A percentile compares a stretch with the other conserved stretches of the same genome.
phyloP scores from a whole-genome alignment of 2,888 invertebrate genomes.

The Myopa testacea region DNA sequence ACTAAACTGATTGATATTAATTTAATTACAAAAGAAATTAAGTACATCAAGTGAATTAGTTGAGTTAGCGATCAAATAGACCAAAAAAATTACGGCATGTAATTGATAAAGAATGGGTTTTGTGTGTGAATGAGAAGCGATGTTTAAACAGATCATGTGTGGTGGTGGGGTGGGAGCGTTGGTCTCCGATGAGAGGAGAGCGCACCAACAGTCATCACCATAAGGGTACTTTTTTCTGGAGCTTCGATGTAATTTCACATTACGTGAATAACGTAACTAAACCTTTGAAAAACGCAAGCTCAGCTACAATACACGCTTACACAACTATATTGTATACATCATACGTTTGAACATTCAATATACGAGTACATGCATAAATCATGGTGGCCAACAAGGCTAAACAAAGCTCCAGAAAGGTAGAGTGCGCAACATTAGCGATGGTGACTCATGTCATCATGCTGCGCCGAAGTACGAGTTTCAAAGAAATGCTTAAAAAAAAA shows the following conservation, averaged over 20 bases:
- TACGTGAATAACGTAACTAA: too few species aligned
- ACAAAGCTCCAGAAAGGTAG: neutral
- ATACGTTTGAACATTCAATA: too few species aligned
- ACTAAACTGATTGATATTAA: conserved; percentile 7
- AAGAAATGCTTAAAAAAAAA: neutral
- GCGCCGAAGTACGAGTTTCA: neutral
- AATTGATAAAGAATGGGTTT: too few species aligned
- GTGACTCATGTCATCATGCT: neutral
- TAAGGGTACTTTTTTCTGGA: neutral
- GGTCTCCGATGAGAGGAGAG: neutral
- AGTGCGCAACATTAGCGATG: neutral
- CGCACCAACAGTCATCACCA: neutral
- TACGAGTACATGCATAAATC: neutral
- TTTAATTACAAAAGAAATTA: conserved; percentile 10
- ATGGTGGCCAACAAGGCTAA: neutral
- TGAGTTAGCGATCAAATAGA: neutral
- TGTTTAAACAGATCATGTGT: neutral
- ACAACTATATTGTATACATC: neutral
- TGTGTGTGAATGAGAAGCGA: too few species aligned
- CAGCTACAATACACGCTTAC: neutral
- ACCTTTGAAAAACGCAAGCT: neutral
- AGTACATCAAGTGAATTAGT: conserved; percentile 6
- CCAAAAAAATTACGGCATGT: neutral
- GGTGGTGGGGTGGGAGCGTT: neutral
- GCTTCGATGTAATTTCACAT: neutral